phyloP scores from a whole-genome alignment of 2,113 vertebrate genomes.

The Myrmophylax atrothorax region DNA sequence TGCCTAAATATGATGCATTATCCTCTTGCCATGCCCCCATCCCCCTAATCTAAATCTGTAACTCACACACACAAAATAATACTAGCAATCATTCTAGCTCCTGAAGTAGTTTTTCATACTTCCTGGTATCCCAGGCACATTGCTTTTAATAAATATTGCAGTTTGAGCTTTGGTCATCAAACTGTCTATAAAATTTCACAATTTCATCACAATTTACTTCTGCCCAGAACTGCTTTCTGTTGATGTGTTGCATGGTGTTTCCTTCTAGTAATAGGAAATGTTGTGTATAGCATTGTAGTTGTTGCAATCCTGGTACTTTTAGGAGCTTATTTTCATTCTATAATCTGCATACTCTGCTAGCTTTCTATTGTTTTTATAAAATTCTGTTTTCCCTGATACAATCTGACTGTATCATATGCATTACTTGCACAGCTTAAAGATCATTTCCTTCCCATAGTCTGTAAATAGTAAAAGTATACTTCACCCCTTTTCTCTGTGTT shows the following conservation, averaged over 20 bases:
- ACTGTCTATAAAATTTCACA: not conserved
- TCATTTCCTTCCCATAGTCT: not conserved
- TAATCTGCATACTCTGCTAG: not conserved
- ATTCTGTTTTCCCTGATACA: not conserved
- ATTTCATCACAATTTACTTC: not conserved
- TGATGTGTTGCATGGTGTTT: not conserved
- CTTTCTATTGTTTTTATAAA: not conserved
- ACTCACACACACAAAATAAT: rapidly evolving
- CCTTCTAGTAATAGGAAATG: not conserved
- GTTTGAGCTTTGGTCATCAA: not conserved
- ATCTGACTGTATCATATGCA: not conserved
- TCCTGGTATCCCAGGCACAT: not conserved
- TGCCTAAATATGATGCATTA: not conserved
- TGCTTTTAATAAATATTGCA: not conserved
- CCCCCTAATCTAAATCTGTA: not conserved
- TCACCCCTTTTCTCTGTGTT: not conserved
- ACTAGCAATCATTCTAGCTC: not conserved
- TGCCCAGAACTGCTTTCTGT: not conserved
- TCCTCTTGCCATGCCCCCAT: rapidly evolving
- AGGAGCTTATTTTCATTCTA: not conserved
- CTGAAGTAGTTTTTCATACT: not conserved
- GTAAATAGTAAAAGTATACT: not conserved
- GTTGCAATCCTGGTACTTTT: not conserved
- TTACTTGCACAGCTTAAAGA: not conserved
- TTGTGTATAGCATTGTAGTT: not conserved